A percentile compares a stretch with the other conserved stretches of the same genome.
Conservation (phyloP, 2,888 invertebrate species). For the Drosophila gaucha region DNA sequence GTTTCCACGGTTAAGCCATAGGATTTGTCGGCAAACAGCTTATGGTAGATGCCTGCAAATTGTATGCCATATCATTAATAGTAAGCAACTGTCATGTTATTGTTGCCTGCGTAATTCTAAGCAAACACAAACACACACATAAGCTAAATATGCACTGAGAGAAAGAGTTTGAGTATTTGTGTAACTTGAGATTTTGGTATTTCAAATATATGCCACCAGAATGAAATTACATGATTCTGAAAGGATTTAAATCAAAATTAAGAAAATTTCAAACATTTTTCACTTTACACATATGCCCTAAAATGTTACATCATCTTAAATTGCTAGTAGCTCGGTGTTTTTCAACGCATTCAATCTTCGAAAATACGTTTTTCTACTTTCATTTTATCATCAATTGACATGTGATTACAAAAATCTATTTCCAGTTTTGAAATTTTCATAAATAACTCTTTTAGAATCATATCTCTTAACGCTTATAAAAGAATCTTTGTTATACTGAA, state of each 20-base stretch:
- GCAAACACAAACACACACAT: background rate
- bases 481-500: too few relatives aligned
- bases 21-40: conserved; percentile 95
- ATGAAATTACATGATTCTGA: background rate
- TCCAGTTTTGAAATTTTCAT: too few relatives aligned
- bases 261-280: too few relatives aligned
- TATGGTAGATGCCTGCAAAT: conserved; percentile 93
- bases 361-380: too few relatives aligned
- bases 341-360: too few relatives aligned
- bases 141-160: background rate
- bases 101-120: conserved; percentile 1
- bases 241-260: background rate
- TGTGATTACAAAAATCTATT: too few relatives aligned
- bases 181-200: background rate
- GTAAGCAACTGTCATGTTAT: background rate
- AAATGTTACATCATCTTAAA: too few relatives aligned
- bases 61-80: conserved; percentile 24
- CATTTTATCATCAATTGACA: too few relatives aligned
- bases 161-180: background rate
- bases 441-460: too few relatives aligned
- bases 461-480: too few relatives aligned
- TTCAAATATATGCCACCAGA: background rate
- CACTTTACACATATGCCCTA: too few relatives aligned
- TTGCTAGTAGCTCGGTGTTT: too few relatives aligned
- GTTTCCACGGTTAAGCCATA: conserved; percentile 95